phyloP scores from a whole-genome alignment of 2,113 vertebrate species.

The Gobiocypris rarus region DNA sequence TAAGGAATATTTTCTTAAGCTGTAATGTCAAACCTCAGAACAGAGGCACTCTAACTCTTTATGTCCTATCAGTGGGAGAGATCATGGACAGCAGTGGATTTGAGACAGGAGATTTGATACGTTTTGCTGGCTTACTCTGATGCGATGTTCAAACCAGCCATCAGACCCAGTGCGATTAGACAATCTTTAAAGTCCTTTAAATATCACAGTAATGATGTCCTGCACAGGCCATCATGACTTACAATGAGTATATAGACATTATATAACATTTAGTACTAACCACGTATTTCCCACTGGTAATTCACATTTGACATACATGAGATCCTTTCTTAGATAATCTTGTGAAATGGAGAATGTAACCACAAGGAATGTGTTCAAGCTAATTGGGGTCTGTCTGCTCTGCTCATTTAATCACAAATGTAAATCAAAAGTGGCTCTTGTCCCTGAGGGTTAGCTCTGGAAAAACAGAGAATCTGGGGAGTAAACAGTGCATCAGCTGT shows the following conservation, averaged over 20 bases:
- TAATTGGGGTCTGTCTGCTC: slow-evolving; percentile 47
- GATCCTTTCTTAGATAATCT: slow-evolving; percentile 25
- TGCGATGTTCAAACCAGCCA: slow-evolving; percentile 57
- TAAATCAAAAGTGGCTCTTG: slow-evolving; percentile 45
- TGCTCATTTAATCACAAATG: slow-evolving; percentile 53
- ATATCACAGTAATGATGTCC: slow-evolving; percentile 67
- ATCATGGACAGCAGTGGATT: slow-evolving; percentile 53
- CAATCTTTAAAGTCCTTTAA: slow-evolving; percentile 69
- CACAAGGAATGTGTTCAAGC: slow-evolving; percentile 33
- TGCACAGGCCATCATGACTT: not conserved
- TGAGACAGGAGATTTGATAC: slow-evolving; percentile 67
- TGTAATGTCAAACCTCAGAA: slow-evolving; percentile 9
- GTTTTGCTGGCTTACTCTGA: slow-evolving; percentile 65
- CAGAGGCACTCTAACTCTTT: slow-evolving; percentile 37
- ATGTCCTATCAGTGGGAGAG: slow-evolving; percentile 46
- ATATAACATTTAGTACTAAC: slow-evolving; percentile 37
- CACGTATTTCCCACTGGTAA: not conserved
- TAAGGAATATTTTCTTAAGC: not conserved
- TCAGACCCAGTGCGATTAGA: slow-evolving; percentile 64
- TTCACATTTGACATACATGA: not conserved
- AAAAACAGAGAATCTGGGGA: slow-evolving; percentile 32
- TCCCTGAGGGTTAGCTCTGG: slow-evolving; percentile 25
- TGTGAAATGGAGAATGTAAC: slow-evolving; percentile 36
- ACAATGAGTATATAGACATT: slow-evolving; percentile 10
- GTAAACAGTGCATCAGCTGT: slow-evolving; percentile 41